phyloP scores from a whole-genome alignment of 1,140 invertebrate genomes.

The Meloidogyne exigua region DNA sequence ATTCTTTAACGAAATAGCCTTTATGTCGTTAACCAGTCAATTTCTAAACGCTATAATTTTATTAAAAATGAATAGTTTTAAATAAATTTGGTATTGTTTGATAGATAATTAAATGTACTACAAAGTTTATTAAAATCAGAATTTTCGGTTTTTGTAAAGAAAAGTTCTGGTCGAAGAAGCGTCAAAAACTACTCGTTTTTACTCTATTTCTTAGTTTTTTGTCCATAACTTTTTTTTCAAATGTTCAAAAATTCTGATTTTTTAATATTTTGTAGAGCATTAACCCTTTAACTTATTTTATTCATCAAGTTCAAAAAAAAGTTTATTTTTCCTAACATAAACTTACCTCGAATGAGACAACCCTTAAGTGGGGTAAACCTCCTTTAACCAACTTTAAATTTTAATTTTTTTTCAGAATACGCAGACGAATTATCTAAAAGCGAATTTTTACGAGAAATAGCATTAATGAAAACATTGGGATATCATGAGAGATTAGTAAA shows the following conservation, averaged over 20 bases:
- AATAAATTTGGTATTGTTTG: neutral
- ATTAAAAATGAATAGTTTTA: neutral
- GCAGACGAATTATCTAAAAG: constrained; percentile 61
- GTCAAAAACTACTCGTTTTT: neutral
- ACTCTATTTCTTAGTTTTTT: neutral
- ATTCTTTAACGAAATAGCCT: neutral
- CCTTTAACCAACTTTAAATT: neutral
- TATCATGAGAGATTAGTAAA: constrained; percentile 66
- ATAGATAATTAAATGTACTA: neutral
- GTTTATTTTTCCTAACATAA: too few relatives aligned
- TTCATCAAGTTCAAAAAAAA: too few relatives aligned
- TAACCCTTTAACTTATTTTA: neutral
- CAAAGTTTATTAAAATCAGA: neutral
- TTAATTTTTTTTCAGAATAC: constrained; percentile 62
- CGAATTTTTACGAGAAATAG: constrained; percentile 67
- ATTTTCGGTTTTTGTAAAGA: neutral
- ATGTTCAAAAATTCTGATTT: neutral
- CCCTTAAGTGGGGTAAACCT: too few relatives aligned
- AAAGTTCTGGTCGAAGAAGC: neutral
- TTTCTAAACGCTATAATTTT: constrained; percentile 2
- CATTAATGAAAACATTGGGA: constrained; percentile 67
- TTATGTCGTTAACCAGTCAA: neutral
- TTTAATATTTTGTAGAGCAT: neutral
- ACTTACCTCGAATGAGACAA: too few relatives aligned
- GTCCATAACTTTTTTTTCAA: neutral